Base-by-base conservation (phyloP, 1,140 invertebrate species). In the Cepaea nemoralis region DNA sequence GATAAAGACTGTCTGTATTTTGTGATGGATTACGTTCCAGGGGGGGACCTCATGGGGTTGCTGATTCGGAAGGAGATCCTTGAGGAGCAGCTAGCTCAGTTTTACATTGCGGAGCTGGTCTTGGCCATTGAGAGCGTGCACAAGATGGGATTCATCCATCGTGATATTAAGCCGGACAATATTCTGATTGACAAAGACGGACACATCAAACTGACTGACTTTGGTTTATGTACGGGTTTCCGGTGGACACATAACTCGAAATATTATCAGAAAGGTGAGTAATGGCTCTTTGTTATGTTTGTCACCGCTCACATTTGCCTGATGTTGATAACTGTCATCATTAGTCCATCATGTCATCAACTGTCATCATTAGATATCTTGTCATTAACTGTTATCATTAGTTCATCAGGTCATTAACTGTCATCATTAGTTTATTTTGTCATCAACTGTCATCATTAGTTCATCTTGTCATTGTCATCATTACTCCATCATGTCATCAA, bases 11-110 rank as follows among this genome's bases (percentile, higher is more conserved):
- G 98, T 93, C 93, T 99, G 69, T 99, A 99, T 93, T 99, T 99
- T 93, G 97, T 99, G 66, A 99, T 99, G 98, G 98, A 99, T 92
- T 99, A 99, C 91, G 98, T 99, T 91, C 98, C 98, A 39, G 98
- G 98, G 22, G 98, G 98, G 27, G 98, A 99, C 94, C 93, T 99
- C 67, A 99, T 99, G 98, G 97, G 97, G 63, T 92, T 99, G 76
- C 92, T 99, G 16, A 99, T 99, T 86, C 99, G 99, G 90, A 84
- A 91, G 76, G 93, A 89, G 81, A 92, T 93, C 77, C 93, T 93
- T 82, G 86, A 97, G 35, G 97, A 99, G 92, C 93, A 94, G 74
- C 91, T 99, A 79, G 97, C 97, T n/a, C 95, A 96, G 92, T 99
- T 99, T 92, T 99, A 99, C 89, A 98, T 99, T 84, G 97, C 97